Percentiles rank a stretch among this genome's conserved stretches.
Conservation (phyloP, 2,113 vertebrate genomes). For the Formicarius rufipectus region DNA sequence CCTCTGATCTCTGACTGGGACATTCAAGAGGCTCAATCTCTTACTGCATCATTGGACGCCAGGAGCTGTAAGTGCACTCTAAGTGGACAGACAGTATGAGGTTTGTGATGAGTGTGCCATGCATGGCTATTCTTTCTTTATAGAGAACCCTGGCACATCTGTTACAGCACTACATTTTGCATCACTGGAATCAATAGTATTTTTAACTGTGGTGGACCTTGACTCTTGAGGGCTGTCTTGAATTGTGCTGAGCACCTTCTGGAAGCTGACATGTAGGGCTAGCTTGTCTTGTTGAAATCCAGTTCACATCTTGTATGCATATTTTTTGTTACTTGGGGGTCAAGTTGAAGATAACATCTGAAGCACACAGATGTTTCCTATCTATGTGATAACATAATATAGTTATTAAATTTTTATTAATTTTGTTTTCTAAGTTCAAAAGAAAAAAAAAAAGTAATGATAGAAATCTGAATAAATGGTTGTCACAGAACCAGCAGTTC, state of each 20-base stretch:
- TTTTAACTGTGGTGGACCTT: neutral
- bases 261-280: neutral
- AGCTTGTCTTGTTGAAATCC: neutral
- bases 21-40: neutral
- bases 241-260: neutral
- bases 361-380: neutral
- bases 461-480: neutral
- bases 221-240: neutral
- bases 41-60: neutral
- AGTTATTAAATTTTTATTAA: neutral
- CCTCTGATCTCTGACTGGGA: neutral
- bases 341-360: neutral
- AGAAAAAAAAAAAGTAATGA: neutral
- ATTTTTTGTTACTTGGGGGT: neutral
- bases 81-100: neutral
- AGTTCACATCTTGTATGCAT: neutral
- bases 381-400: neutral
- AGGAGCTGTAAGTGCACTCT: neutral
- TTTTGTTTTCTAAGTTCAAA: neutral
- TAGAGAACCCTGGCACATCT: neutral
- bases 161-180: neutral
- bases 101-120: neutral
- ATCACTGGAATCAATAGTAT: neutral
- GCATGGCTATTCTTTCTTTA: neutral
- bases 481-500: neutral